Conservation (phyloP, 1,140 invertebrate genomes). For the Heliconius eleuchia region DNA sequence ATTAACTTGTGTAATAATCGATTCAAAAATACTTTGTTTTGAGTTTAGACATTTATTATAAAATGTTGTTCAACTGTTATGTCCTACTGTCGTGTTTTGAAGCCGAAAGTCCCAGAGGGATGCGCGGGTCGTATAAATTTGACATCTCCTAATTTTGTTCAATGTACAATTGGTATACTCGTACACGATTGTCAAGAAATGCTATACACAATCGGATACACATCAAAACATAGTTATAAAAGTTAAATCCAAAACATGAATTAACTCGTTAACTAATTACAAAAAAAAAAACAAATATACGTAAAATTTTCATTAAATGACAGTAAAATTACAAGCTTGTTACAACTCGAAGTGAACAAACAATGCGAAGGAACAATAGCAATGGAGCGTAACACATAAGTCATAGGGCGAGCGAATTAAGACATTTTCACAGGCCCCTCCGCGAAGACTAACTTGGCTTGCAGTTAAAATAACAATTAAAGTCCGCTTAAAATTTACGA, state of each 20-base stretch:
- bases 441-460: constrained; percentile 69
- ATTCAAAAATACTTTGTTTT: constrained; percentile 45
- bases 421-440: constrained; percentile 73
- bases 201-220: constrained; percentile 21
- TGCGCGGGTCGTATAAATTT: constrained; percentile 59
- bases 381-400: constrained; percentile 64
- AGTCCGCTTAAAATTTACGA: constrained; percentile 78
- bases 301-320: not conserved
- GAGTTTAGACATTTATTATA: constrained; percentile 15
- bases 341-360: constrained; percentile 33
- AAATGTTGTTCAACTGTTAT: constrained; percentile 38
- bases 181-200: constrained; percentile 51
- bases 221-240: not conserved
- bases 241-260: not conserved
- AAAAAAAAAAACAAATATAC: no score
- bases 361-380: constrained; percentile 51
- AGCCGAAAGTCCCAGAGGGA: constrained; percentile 54
- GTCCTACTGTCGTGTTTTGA: constrained; percentile 44
- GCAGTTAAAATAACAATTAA: constrained; percentile 81
- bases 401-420: constrained; percentile 76
- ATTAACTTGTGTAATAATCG: constrained; percentile 72
- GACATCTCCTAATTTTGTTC: constrained; percentile 75
- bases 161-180: constrained; percentile 72
- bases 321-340: not conserved
- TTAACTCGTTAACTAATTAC: not conserved